A percentile compares a stretch with the other conserved stretches of the same genome.
Evolutionary conservation across 1,140 invertebrate genomes (phyloP).

Genomic region (Vanessa tameamea): DNA sequence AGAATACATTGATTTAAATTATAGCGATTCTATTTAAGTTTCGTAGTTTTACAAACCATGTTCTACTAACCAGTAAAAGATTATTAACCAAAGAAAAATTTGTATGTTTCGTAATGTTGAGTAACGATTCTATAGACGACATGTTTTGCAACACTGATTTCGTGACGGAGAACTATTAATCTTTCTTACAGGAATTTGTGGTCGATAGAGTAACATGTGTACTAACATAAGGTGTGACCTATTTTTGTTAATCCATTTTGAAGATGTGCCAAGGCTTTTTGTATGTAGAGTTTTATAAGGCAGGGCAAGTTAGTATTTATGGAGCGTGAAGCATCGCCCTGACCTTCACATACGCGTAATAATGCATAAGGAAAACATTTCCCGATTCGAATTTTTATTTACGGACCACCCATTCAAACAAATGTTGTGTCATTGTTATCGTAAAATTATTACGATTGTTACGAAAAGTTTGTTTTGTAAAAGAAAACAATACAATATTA

Average conservation of each 20-base stretch:
- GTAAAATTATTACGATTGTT: neutral
- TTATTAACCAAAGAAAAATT: neutral
- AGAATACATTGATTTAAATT: no score
- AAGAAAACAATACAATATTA: no score
- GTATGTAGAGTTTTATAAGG: constrained; percentile 10
- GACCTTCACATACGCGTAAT: neutral
- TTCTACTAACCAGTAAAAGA: neutral
- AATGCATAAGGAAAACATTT: constrained; percentile 4
- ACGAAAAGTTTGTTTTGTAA: no score
- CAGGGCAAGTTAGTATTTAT: constrained; percentile 14
- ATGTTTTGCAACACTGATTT: constrained; percentile 24
- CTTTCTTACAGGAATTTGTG: constrained; percentile 19
- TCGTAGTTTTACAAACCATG: neutral
- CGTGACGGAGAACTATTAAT: constrained; percentile 37
- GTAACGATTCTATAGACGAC: constrained; percentile 15
- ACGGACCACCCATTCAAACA: no score
- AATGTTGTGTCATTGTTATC: neutral
- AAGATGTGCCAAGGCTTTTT: constrained; percentile 14
- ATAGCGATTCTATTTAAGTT: neutral
- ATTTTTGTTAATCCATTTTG: constrained; percentile 26
- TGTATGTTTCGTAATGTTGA: constrained; percentile 5
- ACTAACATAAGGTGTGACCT: constrained; percentile 21
- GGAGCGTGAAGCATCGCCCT: neutral
- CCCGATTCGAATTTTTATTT: neutral
- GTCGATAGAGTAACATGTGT: constrained; percentile 21